Evolutionary conservation across 1,140 invertebrate species (phyloP), one percentile per base, ranked within the genome.

Genomic region (Lithobius niger): DNA sequence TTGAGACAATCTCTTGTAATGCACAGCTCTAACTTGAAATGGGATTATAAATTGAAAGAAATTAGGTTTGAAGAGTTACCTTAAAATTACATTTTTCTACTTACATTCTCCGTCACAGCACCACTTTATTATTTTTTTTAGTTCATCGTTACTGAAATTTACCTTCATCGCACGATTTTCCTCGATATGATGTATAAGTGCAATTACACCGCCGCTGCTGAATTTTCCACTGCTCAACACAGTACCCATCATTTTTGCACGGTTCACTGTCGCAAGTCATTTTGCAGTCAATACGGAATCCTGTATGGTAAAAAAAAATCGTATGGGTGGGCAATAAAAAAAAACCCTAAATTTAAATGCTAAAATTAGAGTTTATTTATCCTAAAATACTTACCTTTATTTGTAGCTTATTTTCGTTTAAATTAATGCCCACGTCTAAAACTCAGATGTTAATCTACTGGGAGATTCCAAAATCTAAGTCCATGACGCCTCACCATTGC

Each of bases 261-360:
- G 88, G 88, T 50, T 83, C 77, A 0, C 79, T 77, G 58, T 90
- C 86, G 66, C 90, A 96, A 62, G 88, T 86, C 80, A 90, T 89
- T 59, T 84, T 82, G 71, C 90, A 95, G 58, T 84, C 81, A 1
- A 80, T 77, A 18, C 75, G 74, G 56, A 74, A 61, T 60, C 76
- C 77, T 77, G 52, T 26, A 51, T 40, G 25, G n/a, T n/a, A n/a
- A 55, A 19, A 19, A 40, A 57, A 48, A 31, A 57, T 52, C 27
- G 43, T 27, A 57, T 10, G 6, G n/a, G 31, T 36, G 6, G n/a
- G 31, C 6, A 36, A 36, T 36, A 36, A 36, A 6, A 10, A 6
- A 10, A 36, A 36, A 36, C n/a, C n/a, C 31, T 36, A 36, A 36
- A n/a, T 36, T 36, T 6, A n/a, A 36, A 6, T 10, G n/a, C 6